Evolutionary conservation across 1,140 invertebrate species (phyloP).

Genomic region (Drosophila athabasca): DNA sequence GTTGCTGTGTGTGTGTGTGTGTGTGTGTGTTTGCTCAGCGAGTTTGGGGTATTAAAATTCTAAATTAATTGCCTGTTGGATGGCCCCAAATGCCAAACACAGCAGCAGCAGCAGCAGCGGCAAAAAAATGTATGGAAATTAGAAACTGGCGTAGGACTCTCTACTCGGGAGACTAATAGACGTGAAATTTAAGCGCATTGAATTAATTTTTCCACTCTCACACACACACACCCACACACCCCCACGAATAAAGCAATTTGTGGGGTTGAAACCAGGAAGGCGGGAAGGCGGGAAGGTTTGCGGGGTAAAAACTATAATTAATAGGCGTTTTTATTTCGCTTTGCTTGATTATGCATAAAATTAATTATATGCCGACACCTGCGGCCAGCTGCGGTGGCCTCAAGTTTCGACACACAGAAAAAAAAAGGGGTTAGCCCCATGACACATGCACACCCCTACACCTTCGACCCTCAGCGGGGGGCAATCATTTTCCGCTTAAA

Average conservation of each 20-base stretch:
- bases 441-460: not conserved
- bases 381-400: constrained; percentile 20
- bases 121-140: constrained; percentile 64
- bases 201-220: constrained; percentile 60
- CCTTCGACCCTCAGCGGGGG: not conserved
- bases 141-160: constrained; percentile 62
- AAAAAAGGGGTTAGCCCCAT: constrained; percentile 49
- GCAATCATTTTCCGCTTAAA: constrained; percentile 50
- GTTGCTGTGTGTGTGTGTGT: constrained; percentile 7
- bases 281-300: too few relatives aligned
- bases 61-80: constrained; percentile 69
- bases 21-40: constrained; percentile 37
- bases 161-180: constrained; percentile 66
- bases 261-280: constrained; percentile 1
- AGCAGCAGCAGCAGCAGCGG: constrained; percentile 24
- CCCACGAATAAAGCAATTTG: constrained; percentile 68
- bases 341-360: constrained; percentile 68
- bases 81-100: constrained; percentile 43
- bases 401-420: not conserved
- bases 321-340: constrained; percentile 73
- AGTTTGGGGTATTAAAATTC: constrained; percentile 79
- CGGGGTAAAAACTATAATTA: constrained; percentile 72
- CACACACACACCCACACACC: not conserved
- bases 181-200: constrained; percentile 81
- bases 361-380: constrained; percentile 71